Base-by-base conservation (phyloP, 2,888 invertebrate species). In the Protodeltote pygarga region DNA sequence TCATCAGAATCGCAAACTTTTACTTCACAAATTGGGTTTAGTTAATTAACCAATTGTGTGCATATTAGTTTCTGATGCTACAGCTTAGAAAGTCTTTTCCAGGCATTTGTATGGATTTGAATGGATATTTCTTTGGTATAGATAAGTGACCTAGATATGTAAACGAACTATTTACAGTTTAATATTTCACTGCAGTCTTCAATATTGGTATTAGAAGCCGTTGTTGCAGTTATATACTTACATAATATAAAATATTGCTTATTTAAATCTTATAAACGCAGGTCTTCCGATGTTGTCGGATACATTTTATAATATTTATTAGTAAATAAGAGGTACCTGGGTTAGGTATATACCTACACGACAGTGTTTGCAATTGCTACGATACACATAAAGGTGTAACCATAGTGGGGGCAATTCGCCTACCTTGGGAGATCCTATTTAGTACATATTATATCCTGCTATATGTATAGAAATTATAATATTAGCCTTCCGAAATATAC, bases 101-200 rank as follows among this genome's bases (percentile, higher is more conserved):
- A 29, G 45, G 49, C 65, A 62, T 49, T 23, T 33, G 47, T 51
- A 49, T 50, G 51, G 58, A 58, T 67, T 66, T 63, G 41, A 60
- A 52, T 53, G 34, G 44, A 55, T 50, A 50, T 48, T 64, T 65
- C 65, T 41, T 58, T 39, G 37, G 25, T 48, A 39, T 51, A 44
- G 21, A 31, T 51, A 57, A 49, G 42, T 49, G 57, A 51, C 31
- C 34, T 51, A 32, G 33, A 37, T 45, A 50, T 46, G 27, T 63
- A 27, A 44, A 17, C 20, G 20, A 48, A 25, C 21, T 37, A 49
- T 49, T 50, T 54, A 48, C 39, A 42, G 25, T 49, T 29, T 50
- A 46, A 45, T n/a, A 25, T 37, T 47, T 48, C 37, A 54, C 47
- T 59, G 28, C 50, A 53, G 53, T 58, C 53, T 53, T 58, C 41